Evolutionary conservation across 2,113 vertebrate species (phyloP), one percentile per base, ranked within the genome.

Genomic region (Poecilia latipinna): DNA sequence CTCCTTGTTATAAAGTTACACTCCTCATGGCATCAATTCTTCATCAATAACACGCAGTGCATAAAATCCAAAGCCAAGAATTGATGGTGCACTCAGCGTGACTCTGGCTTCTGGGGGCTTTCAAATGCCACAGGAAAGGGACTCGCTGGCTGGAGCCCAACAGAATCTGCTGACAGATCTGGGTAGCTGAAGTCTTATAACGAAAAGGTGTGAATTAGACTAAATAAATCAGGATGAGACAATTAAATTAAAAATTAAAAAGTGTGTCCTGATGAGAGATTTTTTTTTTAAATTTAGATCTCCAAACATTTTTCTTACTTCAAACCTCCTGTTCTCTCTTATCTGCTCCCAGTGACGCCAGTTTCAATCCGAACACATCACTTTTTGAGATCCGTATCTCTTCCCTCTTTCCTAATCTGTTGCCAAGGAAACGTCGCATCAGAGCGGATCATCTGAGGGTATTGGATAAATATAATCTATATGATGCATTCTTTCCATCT

Each of bases 401-500:
- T 39, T 66, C 63, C 54, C 63, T n/a, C 48, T 32, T 66, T 60
- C 2, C 63, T 57, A 64, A 66, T 66, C 44, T 29, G 72, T 74
- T 66, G 63, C 63, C 72, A 74, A 12, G 32, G 72, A 39, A 74
- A 65, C 72, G 8, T 29, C 17, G n/a, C n/a, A 24, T 37, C 48
- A 39, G 44, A 73, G 44, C 63, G 8, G 63, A 66, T 74, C 48
- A 74, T 54, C 63, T 60, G 42, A 72, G 17, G 32, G 15, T 39
- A 65, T 29, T 28, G 72, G 22, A 54, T 57, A 54, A 44, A 33
- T 74, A 60, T 74, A 66, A 74, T 57, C 63, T 74, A 64, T 29
- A 32, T 57, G 63, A 74, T 66, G 63, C 6, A 60, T 74, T 60
- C n/a, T 28, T 28, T 74, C 31, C 60, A 12, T 29, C 4, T 39